phyloP scores from a whole-genome alignment of 2,797 vertebrate genomes.

The Cephalopachus bancanus region DNA sequence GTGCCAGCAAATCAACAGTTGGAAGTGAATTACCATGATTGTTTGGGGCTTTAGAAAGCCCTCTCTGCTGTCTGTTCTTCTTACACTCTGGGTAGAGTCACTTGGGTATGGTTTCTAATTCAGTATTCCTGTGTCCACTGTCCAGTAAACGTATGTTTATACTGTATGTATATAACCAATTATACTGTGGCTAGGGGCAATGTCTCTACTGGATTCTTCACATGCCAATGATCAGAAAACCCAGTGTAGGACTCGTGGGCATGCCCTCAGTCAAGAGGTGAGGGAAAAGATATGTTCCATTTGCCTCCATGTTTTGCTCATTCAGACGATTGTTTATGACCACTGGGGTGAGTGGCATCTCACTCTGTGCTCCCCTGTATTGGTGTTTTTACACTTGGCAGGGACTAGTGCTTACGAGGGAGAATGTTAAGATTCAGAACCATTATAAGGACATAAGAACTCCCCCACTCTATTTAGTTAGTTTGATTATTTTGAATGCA shows the following conservation, averaged over 20 bases:
- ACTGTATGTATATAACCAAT: conserved; percentile 82
- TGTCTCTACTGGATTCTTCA: conserved; percentile 80
- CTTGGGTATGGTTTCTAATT: conserved; percentile 72
- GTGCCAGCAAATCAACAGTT: conserved; percentile 76
- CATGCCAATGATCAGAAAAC: conserved; percentile 76
- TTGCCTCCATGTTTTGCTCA: conserved; percentile 67
- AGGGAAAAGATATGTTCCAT: conserved; percentile 19
- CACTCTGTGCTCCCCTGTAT: neutral
- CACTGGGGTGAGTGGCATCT: conserved; percentile 13
- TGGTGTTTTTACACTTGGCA: conserved; percentile 26
- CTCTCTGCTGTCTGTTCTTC: conserved; percentile 78
- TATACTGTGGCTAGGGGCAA: conserved; percentile 80
- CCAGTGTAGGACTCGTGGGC: conserved; percentile 75
- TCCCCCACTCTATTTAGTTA: conserved; percentile 76
- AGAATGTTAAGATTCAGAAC: conserved; percentile 68
- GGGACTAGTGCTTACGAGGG: conserved; percentile 38
- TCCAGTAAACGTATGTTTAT: conserved; percentile 81
- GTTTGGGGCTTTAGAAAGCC: conserved; percentile 78
- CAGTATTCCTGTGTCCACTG: conserved; percentile 64
- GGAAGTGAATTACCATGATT: conserved; percentile 84
- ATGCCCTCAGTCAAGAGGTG: conserved; percentile 75
- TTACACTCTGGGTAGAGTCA: conserved; percentile 70
- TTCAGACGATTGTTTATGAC: conserved; percentile 72
- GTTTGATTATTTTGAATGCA: conserved; percentile 82
- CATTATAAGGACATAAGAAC: conserved; percentile 51